phyloP scores from a whole-genome alignment of 2,113 vertebrate genomes.

The Taxidea taxus region DNA sequence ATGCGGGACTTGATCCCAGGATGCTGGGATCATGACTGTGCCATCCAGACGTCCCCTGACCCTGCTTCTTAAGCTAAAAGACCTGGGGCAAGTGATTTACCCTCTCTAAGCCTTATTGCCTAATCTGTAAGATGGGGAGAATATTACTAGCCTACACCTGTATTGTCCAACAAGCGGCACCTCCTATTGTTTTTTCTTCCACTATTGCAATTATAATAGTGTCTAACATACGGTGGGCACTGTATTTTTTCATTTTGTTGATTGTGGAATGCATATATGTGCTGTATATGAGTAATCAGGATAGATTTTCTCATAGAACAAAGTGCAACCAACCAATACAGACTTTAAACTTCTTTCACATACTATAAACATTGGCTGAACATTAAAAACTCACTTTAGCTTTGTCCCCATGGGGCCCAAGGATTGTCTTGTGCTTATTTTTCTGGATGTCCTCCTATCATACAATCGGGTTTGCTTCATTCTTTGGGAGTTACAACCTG shows the following conservation, averaged over 20 bases:
- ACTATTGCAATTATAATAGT: background rate
- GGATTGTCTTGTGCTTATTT: background rate
- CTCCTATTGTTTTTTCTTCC: background rate
- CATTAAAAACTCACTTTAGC: background rate
- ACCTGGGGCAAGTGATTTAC: background rate
- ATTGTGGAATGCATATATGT: background rate
- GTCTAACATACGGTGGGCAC: background rate
- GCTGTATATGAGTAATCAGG: background rate
- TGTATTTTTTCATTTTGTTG: background rate
- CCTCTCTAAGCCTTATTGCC: background rate
- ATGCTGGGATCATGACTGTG: background rate
- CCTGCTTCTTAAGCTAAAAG: background rate
- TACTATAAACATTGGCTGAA: constrained; percentile 40
- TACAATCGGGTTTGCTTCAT: background rate
- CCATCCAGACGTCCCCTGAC: background rate
- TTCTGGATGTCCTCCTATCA: constrained; percentile 10
- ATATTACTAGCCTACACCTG: background rate
- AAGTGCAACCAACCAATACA: background rate
- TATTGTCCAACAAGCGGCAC: background rate
- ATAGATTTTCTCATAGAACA: background rate
- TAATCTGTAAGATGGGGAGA: background rate
- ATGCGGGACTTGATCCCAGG: too few species aligned
- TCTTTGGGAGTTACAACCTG: constrained; percentile 30
- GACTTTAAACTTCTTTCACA: constrained; percentile 16
- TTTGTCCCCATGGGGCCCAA: background rate